These are phyloP conservation scores for Papilio protenor DNA, from an alignment of 2,888 invertebrate species.

Conservation along the genomic window DNA sequence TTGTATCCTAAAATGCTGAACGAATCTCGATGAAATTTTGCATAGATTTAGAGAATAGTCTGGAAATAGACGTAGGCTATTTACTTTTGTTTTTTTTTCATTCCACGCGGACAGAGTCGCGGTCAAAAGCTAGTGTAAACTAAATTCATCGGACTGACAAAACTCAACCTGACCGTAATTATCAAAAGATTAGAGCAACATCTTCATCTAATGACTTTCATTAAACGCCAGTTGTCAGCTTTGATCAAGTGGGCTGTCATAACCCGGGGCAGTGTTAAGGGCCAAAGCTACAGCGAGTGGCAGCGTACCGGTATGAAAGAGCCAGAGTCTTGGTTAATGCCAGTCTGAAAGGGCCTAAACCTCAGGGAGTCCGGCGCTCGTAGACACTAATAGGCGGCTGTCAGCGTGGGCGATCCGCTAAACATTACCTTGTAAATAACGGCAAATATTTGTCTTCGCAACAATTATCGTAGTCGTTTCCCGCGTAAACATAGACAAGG, in stretches of 20 bases:
- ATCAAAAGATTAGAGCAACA: not conserved
- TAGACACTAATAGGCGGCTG: conserved; percentile 69
- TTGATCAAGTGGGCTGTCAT: conserved; percentile 40
- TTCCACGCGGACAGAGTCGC: no score
- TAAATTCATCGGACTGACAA: not conserved
- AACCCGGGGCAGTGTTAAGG: conserved; percentile 52
- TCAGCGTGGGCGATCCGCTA: conserved; percentile 76
- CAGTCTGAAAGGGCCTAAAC: conserved; percentile 61
- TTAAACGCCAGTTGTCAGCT: conserved; percentile 40
- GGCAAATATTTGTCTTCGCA: conserved; percentile 80
- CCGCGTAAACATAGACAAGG: conserved; percentile 19
- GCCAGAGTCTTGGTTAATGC: conserved; percentile 59
- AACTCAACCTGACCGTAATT: conserved; percentile 7
- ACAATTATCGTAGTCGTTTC: conserved; percentile 72
- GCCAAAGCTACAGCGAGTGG: conserved; percentile 61
- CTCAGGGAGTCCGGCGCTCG: conserved; percentile 61
- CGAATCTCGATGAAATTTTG: no score
- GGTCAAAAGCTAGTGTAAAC: no score
- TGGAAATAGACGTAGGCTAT: no score
- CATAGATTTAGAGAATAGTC: no score
- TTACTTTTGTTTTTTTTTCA: no score
- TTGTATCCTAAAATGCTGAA: no score
- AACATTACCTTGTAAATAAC: conserved; percentile 73
- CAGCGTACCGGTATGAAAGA: conserved; percentile 55
- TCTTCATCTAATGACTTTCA: conserved; percentile 26